Percentiles rank a stretch among this genome's conserved stretches.
Conservation (phyloP, 23 tunicate genomes). For the Clavelina lepadiformis region DNA sequence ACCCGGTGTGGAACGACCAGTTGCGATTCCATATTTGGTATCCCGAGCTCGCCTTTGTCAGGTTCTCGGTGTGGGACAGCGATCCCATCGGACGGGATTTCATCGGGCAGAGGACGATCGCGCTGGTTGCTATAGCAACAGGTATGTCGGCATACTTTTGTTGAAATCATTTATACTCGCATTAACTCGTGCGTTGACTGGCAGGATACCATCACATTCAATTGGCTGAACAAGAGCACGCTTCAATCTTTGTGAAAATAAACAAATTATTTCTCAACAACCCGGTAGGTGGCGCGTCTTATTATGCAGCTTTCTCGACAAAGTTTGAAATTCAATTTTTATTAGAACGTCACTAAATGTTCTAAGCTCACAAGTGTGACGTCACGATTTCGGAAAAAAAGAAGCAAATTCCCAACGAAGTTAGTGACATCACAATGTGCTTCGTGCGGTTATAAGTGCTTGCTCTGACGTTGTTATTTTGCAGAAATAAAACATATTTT, state of each 20-base stretch:
- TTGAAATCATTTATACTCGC: not conserved
- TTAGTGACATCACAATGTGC: too few relatives aligned
- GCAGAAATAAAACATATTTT: too few relatives aligned
- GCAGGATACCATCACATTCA: slow-evolving; percentile 75
- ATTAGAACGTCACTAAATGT: too few relatives aligned
- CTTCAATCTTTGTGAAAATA: slow-evolving; percentile 74
- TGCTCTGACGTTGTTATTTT: too few relatives aligned
- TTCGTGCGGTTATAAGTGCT: too few relatives aligned
- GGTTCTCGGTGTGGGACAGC: slow-evolving; percentile 83
- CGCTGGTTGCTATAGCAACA: slow-evolving; percentile 26
- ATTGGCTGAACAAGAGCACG: slow-evolving; percentile 28
- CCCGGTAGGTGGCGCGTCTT: slow-evolving; percentile 10
- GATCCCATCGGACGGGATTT: slow-evolving; percentile 86
- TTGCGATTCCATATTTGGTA: slow-evolving; percentile 27
- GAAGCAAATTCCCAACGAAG: too few relatives aligned
- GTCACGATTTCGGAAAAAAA: too few relatives aligned
- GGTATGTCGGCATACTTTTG: slow-evolving; percentile 15
- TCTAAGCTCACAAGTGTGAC: too few relatives aligned
- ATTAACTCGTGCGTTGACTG: not conserved
- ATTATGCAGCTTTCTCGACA: too few relatives aligned
- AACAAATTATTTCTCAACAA: slow-evolving; percentile 6
- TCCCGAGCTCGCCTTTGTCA: slow-evolving; percentile 67
- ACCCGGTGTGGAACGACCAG: slow-evolving; percentile 74
- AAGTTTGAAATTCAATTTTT: too few relatives aligned
- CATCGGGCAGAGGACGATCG: slow-evolving; percentile 75